These are phyloP conservation scores for Pituophis catenifer DNA, from an alignment of 2,113 vertebrate genomes.

Conservation along the genomic window DNA sequence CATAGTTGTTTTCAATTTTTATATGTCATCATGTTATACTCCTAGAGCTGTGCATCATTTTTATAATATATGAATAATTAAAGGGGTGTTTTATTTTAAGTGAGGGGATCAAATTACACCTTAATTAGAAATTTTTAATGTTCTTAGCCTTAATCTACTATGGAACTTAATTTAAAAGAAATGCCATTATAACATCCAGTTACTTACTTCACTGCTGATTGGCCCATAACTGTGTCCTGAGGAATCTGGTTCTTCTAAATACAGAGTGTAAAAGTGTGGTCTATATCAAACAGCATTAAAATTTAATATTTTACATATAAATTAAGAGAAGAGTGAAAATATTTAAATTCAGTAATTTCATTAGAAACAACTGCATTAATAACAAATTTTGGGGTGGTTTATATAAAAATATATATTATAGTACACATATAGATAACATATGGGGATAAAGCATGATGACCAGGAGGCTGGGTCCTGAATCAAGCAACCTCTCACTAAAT, in stretches of 20 bases:
- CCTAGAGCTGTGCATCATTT: neutral
- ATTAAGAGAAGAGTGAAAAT: conserved; percentile 65
- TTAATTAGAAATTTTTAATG: neutral
- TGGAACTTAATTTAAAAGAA: neutral
- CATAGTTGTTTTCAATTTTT: neutral
- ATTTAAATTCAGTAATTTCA: conserved; percentile 62
- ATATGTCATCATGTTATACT: neutral
- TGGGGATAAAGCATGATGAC: neutral
- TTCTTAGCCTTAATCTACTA: neutral
- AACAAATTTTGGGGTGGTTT: neutral
- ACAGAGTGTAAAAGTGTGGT: conserved; percentile 96
- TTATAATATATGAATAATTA: neutral
- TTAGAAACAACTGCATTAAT: neutral
- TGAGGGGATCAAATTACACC: neutral
- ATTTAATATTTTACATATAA: conserved; percentile 80
- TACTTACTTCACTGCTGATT: conserved; percentile 82
- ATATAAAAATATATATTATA: neutral
- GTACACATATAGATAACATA: neutral
- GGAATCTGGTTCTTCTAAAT: conserved; percentile 92
- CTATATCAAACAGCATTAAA: conserved; percentile 87
- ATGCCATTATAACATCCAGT: conserved; percentile 4
- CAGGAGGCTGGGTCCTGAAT: neutral
- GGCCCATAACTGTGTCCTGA: conserved; percentile 86
- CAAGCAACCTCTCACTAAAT: neutral
- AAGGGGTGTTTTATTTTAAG: neutral